phyloP scores from a whole-genome alignment of 2,113 vertebrate species.

The Spea bombifrons region DNA sequence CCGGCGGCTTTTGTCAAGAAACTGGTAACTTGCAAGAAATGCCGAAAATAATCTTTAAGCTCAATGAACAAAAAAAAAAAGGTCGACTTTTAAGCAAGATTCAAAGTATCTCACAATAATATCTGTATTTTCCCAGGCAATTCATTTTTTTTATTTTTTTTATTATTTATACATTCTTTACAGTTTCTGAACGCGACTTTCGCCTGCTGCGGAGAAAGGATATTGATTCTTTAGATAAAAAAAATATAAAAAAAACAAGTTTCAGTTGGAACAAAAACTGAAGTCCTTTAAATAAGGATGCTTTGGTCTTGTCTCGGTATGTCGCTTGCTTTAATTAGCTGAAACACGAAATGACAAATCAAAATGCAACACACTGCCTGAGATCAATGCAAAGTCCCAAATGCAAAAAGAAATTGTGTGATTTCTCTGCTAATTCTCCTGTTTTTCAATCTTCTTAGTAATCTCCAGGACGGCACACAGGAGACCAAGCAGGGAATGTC shows the following conservation, averaged over 20 bases:
- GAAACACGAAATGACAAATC: conserved; percentile 32
- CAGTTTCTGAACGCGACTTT: neutral
- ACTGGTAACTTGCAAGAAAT: too few species aligned
- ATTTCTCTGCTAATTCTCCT: conserved; percentile 2
- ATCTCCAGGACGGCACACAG: conserved; percentile 15
- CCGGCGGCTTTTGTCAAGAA: too few species aligned
- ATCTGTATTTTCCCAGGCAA: neutral
- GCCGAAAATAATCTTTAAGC: too few species aligned
- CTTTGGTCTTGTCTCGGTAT: conserved; percentile 34
- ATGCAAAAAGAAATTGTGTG: neutral
- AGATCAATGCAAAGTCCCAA: conserved; percentile 24
- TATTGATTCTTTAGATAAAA: conserved; percentile 5
- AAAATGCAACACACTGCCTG: conserved; percentile 26
- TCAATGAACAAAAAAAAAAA: neutral
- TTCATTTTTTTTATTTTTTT: neutral
- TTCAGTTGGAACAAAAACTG: neutral
- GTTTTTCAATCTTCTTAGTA: conserved; percentile 16
- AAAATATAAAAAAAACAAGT: too few species aligned
- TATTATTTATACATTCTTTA: neutral
- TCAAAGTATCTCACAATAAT: neutral
- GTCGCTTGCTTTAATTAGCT: conserved; percentile 22
- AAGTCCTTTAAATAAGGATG: neutral
- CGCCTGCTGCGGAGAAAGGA: neutral
- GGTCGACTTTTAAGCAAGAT: neutral
- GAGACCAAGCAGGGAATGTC: conserved; percentile 17